phyloP scores from a whole-genome alignment of 2,797 vertebrate genomes.

The Squalus acanthias region DNA sequence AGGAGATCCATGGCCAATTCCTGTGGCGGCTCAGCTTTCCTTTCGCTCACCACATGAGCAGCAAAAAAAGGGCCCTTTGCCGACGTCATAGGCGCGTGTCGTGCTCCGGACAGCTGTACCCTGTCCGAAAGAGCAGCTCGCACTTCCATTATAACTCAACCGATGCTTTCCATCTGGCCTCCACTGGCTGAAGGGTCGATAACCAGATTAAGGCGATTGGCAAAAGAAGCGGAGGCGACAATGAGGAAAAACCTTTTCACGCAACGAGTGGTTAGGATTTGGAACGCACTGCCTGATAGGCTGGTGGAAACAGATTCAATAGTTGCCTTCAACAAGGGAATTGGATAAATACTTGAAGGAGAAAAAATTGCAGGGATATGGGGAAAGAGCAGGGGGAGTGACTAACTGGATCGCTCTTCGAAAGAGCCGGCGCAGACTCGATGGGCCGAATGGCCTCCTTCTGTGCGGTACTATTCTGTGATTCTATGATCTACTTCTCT shows the following conservation, averaged over 20 bases:
- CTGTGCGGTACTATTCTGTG: too few relatives aligned
- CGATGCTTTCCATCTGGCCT: not conserved
- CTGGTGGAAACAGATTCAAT: too few relatives aligned
- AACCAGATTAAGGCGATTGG: not conserved
- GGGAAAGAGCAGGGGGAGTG: not conserved
- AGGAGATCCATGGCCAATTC: not conserved
- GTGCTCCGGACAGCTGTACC: too few relatives aligned
- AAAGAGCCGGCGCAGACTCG: not conserved
- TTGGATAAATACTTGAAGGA: not conserved
- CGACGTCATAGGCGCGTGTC: too few relatives aligned
- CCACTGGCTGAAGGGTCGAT: not conserved
- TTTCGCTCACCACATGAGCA: not conserved
- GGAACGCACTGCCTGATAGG: not conserved
- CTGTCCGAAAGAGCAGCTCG: too few relatives aligned
- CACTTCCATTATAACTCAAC: not conserved
- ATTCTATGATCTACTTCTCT: not conserved
- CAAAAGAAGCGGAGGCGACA: not conserved
- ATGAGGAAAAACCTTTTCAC: not conserved
- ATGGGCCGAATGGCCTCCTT: not conserved
- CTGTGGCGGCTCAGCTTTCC: not conserved
- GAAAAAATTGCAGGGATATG: not conserved
- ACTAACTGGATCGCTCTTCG: not conserved
- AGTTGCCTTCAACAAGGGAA: not conserved
- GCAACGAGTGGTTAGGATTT: too few relatives aligned
- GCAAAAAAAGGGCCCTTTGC: not conserved